These are phyloP conservation scores for Drosophila sp. DNA, from an alignment of 1,140 invertebrate genomes.

Conservation along the genomic window DNA sequence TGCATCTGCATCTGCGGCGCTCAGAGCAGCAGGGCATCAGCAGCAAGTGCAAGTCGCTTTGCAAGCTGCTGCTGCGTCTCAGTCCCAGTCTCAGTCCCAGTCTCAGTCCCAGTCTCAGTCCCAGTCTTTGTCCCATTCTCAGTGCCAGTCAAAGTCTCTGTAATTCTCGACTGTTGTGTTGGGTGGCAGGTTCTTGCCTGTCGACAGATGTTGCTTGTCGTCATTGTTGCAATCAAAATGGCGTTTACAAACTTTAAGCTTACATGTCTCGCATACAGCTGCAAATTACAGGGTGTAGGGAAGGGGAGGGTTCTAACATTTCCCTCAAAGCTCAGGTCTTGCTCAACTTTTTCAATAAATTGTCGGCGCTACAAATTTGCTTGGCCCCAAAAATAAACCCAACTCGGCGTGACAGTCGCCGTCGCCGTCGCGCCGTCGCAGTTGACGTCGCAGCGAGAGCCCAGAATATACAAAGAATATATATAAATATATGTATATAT, in stretches of 20 bases:
- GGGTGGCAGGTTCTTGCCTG: constrained; percentile 43
- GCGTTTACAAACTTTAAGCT: constrained; percentile 45
- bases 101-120: constrained; percentile 1
- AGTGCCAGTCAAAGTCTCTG: too few relatives aligned
- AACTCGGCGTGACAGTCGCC: constrained; percentile 1
- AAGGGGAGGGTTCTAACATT: background rate
- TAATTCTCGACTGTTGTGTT: background rate
- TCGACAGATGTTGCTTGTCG: constrained; percentile 42
- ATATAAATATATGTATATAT: too few relatives aligned
- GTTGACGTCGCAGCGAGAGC: constrained; percentile 19
- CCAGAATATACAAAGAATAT: constrained; percentile 22
- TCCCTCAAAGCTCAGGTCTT: constrained; percentile 33
- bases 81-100: constrained; percentile 10
- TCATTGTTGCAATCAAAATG: constrained; percentile 57
- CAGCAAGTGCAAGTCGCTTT: constrained; percentile 67
- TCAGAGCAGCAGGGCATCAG: constrained; percentile 70
- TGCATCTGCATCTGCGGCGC: constrained; percentile 80
- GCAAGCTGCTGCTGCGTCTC: constrained; percentile 29
- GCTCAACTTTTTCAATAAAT: constrained; percentile 48
- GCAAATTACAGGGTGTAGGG: too few relatives aligned
- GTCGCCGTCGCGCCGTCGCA: background rate
- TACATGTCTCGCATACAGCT: background rate
- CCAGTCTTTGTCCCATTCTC: constrained; percentile 15
- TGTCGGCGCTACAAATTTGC: constrained; percentile 44
- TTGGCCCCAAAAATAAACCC: constrained; percentile 56